These are phyloP conservation scores for Philereme vetulata DNA, from an alignment of 2,888 invertebrate species.

Conservation along the genomic window DNA sequence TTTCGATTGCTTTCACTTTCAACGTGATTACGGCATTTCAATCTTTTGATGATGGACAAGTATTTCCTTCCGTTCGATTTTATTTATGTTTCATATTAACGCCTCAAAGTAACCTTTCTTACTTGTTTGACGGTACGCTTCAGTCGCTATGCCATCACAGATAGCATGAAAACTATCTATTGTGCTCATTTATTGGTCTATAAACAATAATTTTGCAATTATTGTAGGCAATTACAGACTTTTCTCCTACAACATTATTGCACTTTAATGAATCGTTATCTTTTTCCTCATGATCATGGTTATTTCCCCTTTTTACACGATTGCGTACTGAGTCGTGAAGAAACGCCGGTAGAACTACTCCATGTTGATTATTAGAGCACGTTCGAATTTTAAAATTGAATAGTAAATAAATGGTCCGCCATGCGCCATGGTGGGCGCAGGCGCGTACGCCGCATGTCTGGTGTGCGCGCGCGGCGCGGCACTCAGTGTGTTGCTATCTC, in stretches of 20 bases:
- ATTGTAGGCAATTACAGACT: slow-evolving; percentile 29
- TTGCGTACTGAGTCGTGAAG: slow-evolving; percentile 48
- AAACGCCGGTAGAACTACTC: slow-evolving; percentile 55
- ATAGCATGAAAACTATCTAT: not conserved
- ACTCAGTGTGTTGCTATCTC: slow-evolving; percentile 71
- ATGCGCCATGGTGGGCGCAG: slow-evolving; percentile 63
- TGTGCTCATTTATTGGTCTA: slow-evolving; percentile 1
- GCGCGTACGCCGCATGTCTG: slow-evolving; percentile 61
- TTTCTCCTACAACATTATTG: slow-evolving; percentile 30
- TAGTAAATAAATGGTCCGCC: slow-evolving; percentile 78
- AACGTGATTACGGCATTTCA: slow-evolving; percentile 35
- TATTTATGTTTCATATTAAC: not conserved
- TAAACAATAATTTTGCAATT: slow-evolving; percentile 1
- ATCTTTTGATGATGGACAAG: slow-evolving; percentile 19
- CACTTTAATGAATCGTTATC: slow-evolving; percentile 39
- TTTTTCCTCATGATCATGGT: slow-evolving; percentile 36
- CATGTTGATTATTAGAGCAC: slow-evolving; percentile 75
- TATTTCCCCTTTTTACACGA: slow-evolving; percentile 40
- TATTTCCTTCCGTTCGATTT: slow-evolving; percentile 1
- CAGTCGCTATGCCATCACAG: not conserved
- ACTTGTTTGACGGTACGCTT: not conserved
- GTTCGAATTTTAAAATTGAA: slow-evolving; percentile 75
- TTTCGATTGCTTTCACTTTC: slow-evolving; percentile 67
- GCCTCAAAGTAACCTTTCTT: not conserved
- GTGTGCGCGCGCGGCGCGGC: slow-evolving; percentile 44